Evolutionary conservation across 1,140 invertebrate species (phyloP).

Genomic region (Drosophila persimilis): DNA sequence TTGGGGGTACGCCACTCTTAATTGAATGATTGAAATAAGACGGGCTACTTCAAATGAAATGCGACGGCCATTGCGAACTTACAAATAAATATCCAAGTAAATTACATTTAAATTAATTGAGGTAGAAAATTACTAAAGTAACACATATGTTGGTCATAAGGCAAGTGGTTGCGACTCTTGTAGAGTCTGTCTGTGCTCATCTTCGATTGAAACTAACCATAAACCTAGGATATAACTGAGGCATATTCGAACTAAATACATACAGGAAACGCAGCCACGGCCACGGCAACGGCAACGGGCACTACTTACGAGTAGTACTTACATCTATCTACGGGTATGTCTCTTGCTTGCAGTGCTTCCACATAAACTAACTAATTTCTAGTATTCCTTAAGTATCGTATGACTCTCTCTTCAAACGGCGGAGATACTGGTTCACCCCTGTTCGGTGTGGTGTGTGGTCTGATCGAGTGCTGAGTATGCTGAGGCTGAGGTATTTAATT

Average conservation of each 20-base stretch:
- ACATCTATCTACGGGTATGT: slow-evolving; percentile 35
- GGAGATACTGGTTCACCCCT: background rate
- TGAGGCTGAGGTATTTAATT: slow-evolving; percentile 77
- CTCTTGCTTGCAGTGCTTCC: slow-evolving; percentile 25
- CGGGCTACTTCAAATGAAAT: slow-evolving; percentile 14
- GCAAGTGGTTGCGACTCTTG: slow-evolving; percentile 74
- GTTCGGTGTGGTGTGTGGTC: background rate
- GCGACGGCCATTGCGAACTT: slow-evolving; percentile 51
- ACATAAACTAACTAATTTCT: slow-evolving; percentile 32
- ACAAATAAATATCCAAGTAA: slow-evolving; percentile 65
- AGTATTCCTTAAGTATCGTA: slow-evolving; percentile 11
- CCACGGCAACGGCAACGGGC: background rate
- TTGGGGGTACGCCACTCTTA: no score
- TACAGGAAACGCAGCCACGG: slow-evolving; percentile 40
- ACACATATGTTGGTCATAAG: slow-evolving; percentile 76
- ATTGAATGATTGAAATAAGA: slow-evolving; percentile 7
- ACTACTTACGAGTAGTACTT: slow-evolving; percentile 21
- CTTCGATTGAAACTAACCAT: slow-evolving; percentile 66
- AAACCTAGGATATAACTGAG: slow-evolving; percentile 55
- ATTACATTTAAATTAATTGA: slow-evolving; percentile 76
- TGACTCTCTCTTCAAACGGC: slow-evolving; percentile 1
- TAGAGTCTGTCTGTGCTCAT: slow-evolving; percentile 63
- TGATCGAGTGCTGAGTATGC: slow-evolving; percentile 45
- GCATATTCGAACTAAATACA: slow-evolving; percentile 52
- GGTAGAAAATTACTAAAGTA: slow-evolving; percentile 80